Base-by-base conservation (phyloP, 2,888 invertebrate genomes). In the Drosophila parthenogenetica region DNA sequence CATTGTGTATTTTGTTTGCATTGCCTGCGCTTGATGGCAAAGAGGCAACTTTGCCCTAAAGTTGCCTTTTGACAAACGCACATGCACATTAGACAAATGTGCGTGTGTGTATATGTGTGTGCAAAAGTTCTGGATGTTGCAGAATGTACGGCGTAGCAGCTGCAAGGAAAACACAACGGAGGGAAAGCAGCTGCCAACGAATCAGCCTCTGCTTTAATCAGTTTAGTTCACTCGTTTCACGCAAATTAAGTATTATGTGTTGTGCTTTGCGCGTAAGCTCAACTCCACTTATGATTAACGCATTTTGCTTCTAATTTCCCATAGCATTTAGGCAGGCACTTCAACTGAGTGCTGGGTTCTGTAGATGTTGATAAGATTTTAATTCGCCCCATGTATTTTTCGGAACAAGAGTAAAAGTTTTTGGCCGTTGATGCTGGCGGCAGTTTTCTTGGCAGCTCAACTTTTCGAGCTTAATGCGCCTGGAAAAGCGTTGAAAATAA, bases 361-460 rank as follows among this genome's bases (percentile, higher is more conserved):
- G 82, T 66, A 68, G 65, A 74, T 83, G 75, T 69, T 88, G 89
- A 88, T 89, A 83, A 88, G 89, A 89, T 83, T 83, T 88, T 88
- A 87, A 83, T 81, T 80, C 84, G 81, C 77, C 69, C 69, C 77
- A 74, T 88, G 81, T 74, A 74, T 70, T 77, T 73, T 62, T 86
- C 59, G 77, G 77, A 77, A 74, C 80, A 88, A 74, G 67, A 66
- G 63, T 61, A 58, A 88, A 88, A 46, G 22, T 25, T 83, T 78
- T 86, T 69, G 65, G 58, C 37, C 50, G 40, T 8, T 46, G 43
- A 32, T 48, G 69, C 68, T 53, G 55, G 42, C 50, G 74, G 75
- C 83, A 69, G 70, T 69, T 71, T 63, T 32, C 60, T 46, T 42
- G 51, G 48, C 49, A 71, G 51, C 19, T 39, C 46, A 69, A 49